Evolutionary conservation across 2,113 vertebrate species (phyloP), one percentile per base, ranked within the genome.

Genomic region (Marcusenius ussheri): DNA sequence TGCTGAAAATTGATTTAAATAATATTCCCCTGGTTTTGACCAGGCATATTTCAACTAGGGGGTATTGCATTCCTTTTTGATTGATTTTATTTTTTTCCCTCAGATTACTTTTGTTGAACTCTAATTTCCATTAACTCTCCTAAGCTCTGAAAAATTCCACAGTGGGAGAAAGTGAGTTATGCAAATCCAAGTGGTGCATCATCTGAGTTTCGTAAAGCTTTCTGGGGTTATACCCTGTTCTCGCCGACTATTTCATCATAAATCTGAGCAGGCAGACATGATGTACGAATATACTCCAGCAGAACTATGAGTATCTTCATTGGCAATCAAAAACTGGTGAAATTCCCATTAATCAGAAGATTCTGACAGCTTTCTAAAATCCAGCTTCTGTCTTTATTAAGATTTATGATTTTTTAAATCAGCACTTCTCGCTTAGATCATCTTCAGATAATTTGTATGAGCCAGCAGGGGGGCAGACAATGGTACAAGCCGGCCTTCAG

Each of bases 241-340:
- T 96, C 96, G 96, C 96, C 94, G 95, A 96, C 96, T 96, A 96
- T 96, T 97, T 97, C 97, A 97, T 97, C 96, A 97, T 95, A 95
- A 94, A 92, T 96, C 96, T 96, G 96, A 96, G 95, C 91, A 95
- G 94, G 96, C 95, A 95, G 95, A 92, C 95, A 94, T 96, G 95
- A 96, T 96, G 93, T 95, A 96, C 93, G 83, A 94, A 95, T 90
- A 91, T 53, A 91, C 93, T 92, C 93, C 94, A 94, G 95, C 91
- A 92, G 93, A 91, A 93, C 91, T 66, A 93, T 90, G 9, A 93
- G 93, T 91, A 91, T 94, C 95, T 95, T 94, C 91, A 90, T 93
- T 0, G 0, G 93, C 95, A 96, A 95, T 93, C 92, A 94, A 95
- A 94, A 93, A 93, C 83, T 90, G 93, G 94, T 92, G 94, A 93